These are phyloP conservation scores for Catharus ustulatus DNA, from an alignment of 2,797 vertebrate species.

Conservation along the genomic window DNA sequence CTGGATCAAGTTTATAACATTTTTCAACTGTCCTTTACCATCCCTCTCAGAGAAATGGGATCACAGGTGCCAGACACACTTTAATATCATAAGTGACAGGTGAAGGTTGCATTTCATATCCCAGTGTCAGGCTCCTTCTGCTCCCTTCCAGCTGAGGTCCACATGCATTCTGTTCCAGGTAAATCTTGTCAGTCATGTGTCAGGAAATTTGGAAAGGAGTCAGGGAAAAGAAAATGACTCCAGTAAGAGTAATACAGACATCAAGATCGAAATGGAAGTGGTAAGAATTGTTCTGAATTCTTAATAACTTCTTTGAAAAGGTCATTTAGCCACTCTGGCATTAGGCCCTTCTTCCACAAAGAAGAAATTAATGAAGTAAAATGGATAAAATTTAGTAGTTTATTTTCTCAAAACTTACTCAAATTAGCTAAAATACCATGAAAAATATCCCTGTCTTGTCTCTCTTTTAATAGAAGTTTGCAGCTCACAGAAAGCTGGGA, in stretches of 20 bases:
- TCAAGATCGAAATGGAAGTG: not conserved
- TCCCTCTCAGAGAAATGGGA: not conserved
- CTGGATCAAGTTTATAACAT: not conserved
- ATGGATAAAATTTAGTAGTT: not conserved
- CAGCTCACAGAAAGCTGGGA: not conserved
- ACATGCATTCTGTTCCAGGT: constrained; percentile 28
- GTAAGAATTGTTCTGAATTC: constrained; percentile 50
- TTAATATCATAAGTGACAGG: constrained; percentile 64
- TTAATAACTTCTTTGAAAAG: constrained; percentile 37
- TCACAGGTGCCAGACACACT: constrained; percentile 34
- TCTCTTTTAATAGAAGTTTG: not conserved
- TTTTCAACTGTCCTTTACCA: not conserved
- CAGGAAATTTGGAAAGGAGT: constrained; percentile 62
- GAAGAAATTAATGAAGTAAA: not conserved
- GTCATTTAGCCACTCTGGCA: not conserved
- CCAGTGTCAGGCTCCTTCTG: constrained; percentile 54
- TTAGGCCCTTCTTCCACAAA: not conserved
- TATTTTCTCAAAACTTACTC: not conserved
- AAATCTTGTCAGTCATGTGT: constrained; percentile 59
- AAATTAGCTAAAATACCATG: not conserved
- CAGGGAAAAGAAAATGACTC: constrained; percentile 43
- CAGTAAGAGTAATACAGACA: constrained; percentile 50
- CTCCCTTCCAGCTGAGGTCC: constrained; percentile 47
- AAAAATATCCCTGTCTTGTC: not conserved
- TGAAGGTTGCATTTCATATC: constrained; percentile 61